Evolutionary conservation across 2,113 vertebrate genomes (phyloP), one percentile per base, ranked within the genome.

Genomic region (Equus quagga): DNA sequence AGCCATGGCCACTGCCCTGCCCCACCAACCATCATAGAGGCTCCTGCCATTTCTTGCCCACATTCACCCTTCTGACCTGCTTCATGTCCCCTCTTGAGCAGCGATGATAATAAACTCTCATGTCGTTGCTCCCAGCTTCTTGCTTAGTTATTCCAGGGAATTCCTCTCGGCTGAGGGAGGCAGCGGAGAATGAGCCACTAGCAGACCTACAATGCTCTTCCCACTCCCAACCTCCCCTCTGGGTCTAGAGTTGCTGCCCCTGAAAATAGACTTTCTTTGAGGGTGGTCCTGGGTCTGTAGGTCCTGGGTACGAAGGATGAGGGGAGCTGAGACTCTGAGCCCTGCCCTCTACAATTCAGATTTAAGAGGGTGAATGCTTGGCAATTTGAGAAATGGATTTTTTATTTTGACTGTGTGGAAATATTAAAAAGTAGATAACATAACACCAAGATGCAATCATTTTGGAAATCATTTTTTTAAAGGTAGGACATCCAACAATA

Each of bases 101-200:
- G 31, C 4, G 15, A 12, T 49, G 51, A 79, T 15, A 96, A 97
- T 97, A 97, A 97, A 96, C 12, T 24, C 23, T 31, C 2, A 1
- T 24, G 2, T 8, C 36, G 54, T 28, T 49, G 54, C 46, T 85
- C 8, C 7, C 41, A 54, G 81, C 24, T 87, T 85, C 89, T 70
- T 17, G 67, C 44, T 56, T 79, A 6, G 13, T 94, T 79, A 26
- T 58, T 78, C 33, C 28, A 19, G 17, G 28, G 33, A 56, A 17
- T 31, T 49, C 26, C 76, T 31, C 36, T 62, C 33, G 56, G 26
- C 21, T 44, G 26, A 58, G 15, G 3, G 33, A 28, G 19, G 80
- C 18, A 12, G 33, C 5, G 26, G 64, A 49, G 21, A 12, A 2
- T 15, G 54, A 26, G 19, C n/a, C 36, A 19, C 28, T 1, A 46